Evolutionary conservation across 2,113 vertebrate species (phyloP).

Genomic region (Calyptomena viridis): DNA sequence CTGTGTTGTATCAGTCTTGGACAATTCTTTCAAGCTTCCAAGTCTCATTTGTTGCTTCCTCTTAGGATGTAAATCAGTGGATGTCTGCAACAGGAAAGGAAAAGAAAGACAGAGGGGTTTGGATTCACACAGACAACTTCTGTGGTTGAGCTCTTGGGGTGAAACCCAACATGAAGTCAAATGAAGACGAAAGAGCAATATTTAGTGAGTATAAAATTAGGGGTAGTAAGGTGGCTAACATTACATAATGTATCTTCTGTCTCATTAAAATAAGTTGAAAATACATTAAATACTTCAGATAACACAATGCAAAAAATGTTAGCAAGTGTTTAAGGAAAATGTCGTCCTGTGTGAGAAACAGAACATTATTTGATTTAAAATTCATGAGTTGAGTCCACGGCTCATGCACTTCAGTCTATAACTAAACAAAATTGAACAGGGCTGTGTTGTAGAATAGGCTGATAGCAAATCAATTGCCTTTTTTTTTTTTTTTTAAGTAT

Average conservation of each 20-base stretch:
- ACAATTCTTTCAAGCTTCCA: background rate
- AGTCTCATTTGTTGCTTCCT: conserved; percentile 6
- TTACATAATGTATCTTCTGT: background rate
- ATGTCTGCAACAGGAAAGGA: background rate
- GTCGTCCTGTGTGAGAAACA: background rate
- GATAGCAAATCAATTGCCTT: background rate
- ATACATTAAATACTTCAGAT: background rate
- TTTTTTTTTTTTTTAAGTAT: background rate
- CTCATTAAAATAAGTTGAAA: background rate
- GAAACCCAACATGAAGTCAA: background rate
- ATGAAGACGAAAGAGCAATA: background rate
- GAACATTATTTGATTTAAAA: background rate
- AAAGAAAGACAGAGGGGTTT: background rate
- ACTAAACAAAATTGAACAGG: background rate
- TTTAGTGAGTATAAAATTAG: background rate
- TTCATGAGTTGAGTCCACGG: background rate
- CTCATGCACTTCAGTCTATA: background rate
- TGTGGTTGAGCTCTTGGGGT: conserved; percentile 30
- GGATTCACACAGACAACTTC: background rate
- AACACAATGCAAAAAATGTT: background rate
- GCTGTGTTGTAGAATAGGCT: background rate
- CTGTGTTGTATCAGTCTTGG: background rate
- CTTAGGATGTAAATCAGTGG: background rate
- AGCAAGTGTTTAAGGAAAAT: background rate
- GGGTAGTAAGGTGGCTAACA: background rate